These are phyloP conservation scores for Operophtera brumata DNA, from an alignment of 2,888 invertebrate species.

Conservation along the genomic window DNA sequence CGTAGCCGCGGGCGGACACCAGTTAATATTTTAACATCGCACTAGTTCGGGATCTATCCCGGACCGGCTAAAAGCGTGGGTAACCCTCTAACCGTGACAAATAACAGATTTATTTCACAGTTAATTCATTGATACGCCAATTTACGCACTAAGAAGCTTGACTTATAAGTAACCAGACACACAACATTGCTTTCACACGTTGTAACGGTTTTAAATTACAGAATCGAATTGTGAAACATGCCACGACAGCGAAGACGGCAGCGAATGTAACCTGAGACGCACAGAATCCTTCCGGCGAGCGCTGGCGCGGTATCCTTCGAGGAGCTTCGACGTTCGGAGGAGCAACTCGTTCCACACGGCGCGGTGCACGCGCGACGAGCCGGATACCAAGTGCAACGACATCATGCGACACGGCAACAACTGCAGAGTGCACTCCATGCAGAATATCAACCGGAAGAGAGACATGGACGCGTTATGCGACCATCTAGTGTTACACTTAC, in stretches of 20 bases:
- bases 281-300: slow-evolving; percentile 69
- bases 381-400: slow-evolving; percentile 49
- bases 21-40: no score
- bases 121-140: no score
- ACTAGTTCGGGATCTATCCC: no score
- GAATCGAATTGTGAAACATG: slow-evolving; percentile 73
- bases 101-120: no score
- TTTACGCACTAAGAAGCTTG: no score
- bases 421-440: slow-evolving; percentile 70
- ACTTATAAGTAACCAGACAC: no score
- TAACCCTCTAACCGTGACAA: no score
- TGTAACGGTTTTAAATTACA: slow-evolving; percentile 35
- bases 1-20: no score
- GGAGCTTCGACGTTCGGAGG: slow-evolving; percentile 62
- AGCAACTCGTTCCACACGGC: slow-evolving; percentile 72
- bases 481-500: slow-evolving; percentile 66
- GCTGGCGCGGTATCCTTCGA: slow-evolving; percentile 55
- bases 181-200: no score
- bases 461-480: slow-evolving; percentile 69
- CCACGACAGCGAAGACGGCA: slow-evolving; percentile 72
- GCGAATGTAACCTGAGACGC: slow-evolving; percentile 68
- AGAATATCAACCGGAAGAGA: slow-evolving; percentile 65
- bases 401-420: slow-evolving; percentile 47
- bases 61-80: no score
- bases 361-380: slow-evolving; percentile 61